These are phyloP conservation scores for Pomatorhinus ruficollis DNA, from an alignment of 2,113 vertebrate species.

Conservation along the genomic window DNA sequence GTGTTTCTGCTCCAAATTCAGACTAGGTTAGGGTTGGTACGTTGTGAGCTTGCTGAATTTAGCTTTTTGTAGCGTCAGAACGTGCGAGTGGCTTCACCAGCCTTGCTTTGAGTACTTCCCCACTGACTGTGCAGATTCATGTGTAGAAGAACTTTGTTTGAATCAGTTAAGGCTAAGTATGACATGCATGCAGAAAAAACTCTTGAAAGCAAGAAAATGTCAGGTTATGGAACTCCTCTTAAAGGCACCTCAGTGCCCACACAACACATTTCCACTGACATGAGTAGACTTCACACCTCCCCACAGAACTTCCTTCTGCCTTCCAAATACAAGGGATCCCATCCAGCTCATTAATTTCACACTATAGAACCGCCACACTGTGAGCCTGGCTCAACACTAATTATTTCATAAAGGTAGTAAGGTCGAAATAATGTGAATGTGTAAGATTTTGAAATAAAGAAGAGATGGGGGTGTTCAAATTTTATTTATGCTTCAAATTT, in stretches of 20 bases:
- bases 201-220: slow-evolving; percentile 56
- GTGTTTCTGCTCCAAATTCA: not conserved
- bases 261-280: slow-evolving; percentile 46
- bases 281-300: slow-evolving; percentile 57
- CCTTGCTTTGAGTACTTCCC: not conserved
- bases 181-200: not conserved
- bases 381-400: not conserved
- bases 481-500: slow-evolving; percentile 41
- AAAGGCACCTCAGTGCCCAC: slow-evolving; percentile 59
- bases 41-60: not conserved
- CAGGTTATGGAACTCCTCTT: slow-evolving; percentile 45
- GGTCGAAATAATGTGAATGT: not conserved
- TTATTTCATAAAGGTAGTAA: slow-evolving; percentile 35
- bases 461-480: slow-evolving; percentile 23
- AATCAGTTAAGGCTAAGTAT: not conserved
- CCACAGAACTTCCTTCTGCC: slow-evolving; percentile 44
- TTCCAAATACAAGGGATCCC: slow-evolving; percentile 46
- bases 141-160: not conserved
- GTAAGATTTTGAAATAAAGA: slow-evolving; percentile 23
- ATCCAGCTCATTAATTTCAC: slow-evolving; percentile 54
- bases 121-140: not conserved
- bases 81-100: not conserved
- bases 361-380: slow-evolving; percentile 1
- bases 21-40: not conserved
- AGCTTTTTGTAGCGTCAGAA: not conserved